Percentiles rank a stretch among this genome's conserved stretches.
These are phyloP conservation scores for Microtus oregoni DNA, from an alignment of 2,113 vertebrate species.

Conservation along the genomic window DNA sequence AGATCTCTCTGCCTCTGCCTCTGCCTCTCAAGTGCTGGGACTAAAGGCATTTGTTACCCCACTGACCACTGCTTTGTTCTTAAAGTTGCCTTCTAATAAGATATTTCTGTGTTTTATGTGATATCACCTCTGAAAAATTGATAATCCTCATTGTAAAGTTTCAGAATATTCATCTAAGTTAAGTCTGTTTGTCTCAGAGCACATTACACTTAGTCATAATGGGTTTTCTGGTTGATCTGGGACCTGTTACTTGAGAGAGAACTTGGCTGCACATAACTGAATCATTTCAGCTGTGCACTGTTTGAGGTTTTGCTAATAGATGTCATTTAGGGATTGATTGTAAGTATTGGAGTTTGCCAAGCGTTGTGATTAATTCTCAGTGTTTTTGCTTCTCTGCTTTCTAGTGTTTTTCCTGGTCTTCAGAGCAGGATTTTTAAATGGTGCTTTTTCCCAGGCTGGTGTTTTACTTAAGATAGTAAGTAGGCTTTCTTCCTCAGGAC, in stretches of 20 bases:
- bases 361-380: neutral
- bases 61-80: constrained; percentile 1
- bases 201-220: neutral
- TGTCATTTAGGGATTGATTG: neutral
- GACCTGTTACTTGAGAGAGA: constrained; percentile 7
- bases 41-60: neutral
- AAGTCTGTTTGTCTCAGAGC: constrained; percentile 7
- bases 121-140: neutral
- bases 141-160: neutral
- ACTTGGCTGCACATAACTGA: neutral
- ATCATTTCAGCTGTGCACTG: neutral
- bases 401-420: constrained; percentile 22
- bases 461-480: constrained; percentile 39
- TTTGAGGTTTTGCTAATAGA: neutral
- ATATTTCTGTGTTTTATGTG: neutral
- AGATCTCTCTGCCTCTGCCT: neutral
- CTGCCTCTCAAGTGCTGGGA: neutral
- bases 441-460: constrained; percentile 45
- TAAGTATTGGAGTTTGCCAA: neutral
- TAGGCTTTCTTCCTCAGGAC: constrained; percentile 54
- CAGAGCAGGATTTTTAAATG: neutral
- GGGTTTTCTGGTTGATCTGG: neutral
- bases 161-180: neutral
- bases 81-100: constrained; percentile 20
- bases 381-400: constrained; percentile 20